Percentiles rank a stretch among this genome's conserved stretches.
Evolutionary conservation across 2,113 vertebrate species (phyloP).

Genomic region (Etheostoma cragini): DNA sequence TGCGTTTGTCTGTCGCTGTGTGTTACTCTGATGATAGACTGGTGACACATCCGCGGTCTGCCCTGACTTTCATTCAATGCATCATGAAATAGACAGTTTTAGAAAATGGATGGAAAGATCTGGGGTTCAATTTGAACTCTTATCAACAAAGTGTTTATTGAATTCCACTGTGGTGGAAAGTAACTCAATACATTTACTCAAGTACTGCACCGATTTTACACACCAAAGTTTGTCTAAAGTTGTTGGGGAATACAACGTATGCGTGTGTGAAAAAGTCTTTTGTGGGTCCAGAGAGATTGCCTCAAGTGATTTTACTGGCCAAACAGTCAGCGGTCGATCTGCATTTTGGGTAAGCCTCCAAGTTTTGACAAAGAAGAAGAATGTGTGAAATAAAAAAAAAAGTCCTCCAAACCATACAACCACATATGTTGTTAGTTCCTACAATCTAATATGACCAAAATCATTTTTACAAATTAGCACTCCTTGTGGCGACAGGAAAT

Average conservation of each 20-base stretch:
- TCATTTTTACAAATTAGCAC: too few relatives aligned
- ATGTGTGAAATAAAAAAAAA: not conserved
- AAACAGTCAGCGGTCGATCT: not conserved
- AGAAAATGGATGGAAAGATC: not conserved
- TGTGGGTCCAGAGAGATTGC: not conserved
- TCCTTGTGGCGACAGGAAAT: too few relatives aligned
- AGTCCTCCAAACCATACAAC: too few relatives aligned
- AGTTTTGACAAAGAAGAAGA: not conserved
- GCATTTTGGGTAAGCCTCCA: not conserved
- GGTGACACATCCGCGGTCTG: conserved; percentile 8
- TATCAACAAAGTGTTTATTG: not conserved
- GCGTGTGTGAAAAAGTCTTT: not conserved
- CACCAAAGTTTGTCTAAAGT: not conserved
- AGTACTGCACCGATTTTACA: not conserved
- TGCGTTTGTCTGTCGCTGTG: conserved; percentile 32
- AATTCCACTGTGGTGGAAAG: not conserved
- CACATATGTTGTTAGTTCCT: too few relatives aligned
- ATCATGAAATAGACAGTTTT: not conserved
- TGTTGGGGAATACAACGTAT: not conserved
- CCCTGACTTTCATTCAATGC: not conserved
- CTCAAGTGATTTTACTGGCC: not conserved
- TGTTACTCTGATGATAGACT: conserved; percentile 35
- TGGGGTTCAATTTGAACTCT: not conserved
- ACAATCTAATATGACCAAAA: too few relatives aligned
- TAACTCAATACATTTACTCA: not conserved